Conservation (phyloP, 2,797 vertebrate genomes). For the Oophaga sylvatica region DNA sequence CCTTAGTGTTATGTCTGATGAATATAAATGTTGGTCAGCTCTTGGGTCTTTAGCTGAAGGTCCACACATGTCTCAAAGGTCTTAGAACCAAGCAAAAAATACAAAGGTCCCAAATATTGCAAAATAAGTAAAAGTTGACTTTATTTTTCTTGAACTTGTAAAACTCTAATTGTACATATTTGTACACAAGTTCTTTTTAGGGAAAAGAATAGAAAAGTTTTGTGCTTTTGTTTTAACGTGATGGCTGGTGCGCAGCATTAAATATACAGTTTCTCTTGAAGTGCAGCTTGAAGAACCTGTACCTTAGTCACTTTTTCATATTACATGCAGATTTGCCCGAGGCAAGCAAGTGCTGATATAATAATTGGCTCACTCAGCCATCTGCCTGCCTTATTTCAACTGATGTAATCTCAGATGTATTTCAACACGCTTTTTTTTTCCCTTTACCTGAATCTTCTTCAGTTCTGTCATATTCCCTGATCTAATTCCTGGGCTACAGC, state of each 20-base stretch:
- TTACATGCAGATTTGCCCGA: conserved; percentile 75
- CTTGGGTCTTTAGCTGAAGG: too few relatives aligned
- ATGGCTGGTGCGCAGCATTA: not conserved
- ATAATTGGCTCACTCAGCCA: conserved; percentile 80
- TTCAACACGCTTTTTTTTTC: conserved; percentile 74
- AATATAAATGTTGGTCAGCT: too few relatives aligned
- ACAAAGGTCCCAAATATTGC: too few relatives aligned
- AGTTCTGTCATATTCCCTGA: conserved; percentile 73
- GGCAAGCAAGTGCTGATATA: conserved; percentile 80
- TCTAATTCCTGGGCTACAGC: conserved; percentile 70
- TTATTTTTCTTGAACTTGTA: not conserved
- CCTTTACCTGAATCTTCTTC: conserved; percentile 69
- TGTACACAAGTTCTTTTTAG: not conserved
- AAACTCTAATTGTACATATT: not conserved
- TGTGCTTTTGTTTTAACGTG: not conserved
- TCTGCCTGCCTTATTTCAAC: conserved; percentile 80
- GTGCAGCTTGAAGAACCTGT: conserved; percentile 66
- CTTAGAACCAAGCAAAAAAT: too few relatives aligned
- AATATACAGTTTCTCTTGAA: conserved; percentile 7
- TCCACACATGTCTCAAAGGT: too few relatives aligned
- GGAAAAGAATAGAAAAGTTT: not conserved
- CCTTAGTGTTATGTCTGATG: too few relatives aligned
- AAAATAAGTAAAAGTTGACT: too few relatives aligned
- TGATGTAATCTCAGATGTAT: conserved; percentile 81
- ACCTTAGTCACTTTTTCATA: conserved; percentile 77